A percentile compares a stretch with the other conserved stretches of the same genome.
phyloP scores from a whole-genome alignment of 2,888 invertebrate genomes.

The Spatulosminthurus flaviceps region DNA sequence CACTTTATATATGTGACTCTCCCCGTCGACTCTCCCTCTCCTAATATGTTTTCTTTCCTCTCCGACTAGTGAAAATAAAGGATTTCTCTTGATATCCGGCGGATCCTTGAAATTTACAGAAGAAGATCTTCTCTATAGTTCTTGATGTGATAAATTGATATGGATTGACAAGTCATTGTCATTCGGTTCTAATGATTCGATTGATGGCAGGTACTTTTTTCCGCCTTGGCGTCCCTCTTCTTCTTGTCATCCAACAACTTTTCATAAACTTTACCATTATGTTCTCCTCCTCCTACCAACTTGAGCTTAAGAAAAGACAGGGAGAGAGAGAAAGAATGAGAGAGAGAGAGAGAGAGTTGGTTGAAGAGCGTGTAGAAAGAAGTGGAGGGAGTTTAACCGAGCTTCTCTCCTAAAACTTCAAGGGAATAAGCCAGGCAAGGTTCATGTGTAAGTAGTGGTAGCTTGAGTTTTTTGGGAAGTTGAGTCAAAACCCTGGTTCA shows the following conservation, averaged over 20 bases:
- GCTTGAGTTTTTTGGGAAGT: neutral
- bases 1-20: too few species aligned
- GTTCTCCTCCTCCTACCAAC: neutral
- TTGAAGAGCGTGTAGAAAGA: neutral
- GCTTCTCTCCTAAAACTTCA: too few species aligned
- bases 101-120: slow-evolving; percentile 7
- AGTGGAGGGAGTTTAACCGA: too few species aligned
- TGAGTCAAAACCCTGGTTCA: neutral
- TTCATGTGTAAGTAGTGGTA: too few species aligned
- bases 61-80: slow-evolving; percentile 19
- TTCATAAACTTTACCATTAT: slow-evolving; percentile 10
- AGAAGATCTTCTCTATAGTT: slow-evolving; percentile 9
- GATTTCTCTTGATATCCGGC: slow-evolving; percentile 30
- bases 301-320: neutral
- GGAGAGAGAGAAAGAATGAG: neutral
- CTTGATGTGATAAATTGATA: slow-evolving; percentile 44
- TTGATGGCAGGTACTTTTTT: slow-evolving; percentile 41
- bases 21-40: neutral
- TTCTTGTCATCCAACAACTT: slow-evolving; percentile 24
- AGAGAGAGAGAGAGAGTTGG: neutral
- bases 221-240: slow-evolving; percentile 28
- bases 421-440: neutral
- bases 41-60: neutral
- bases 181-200: slow-evolving; percentile 45
- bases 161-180: slow-evolving; percentile 48